Evolutionary conservation across 2,797 vertebrate species (phyloP), one percentile per base, ranked within the genome.

Genomic region (Sebastiscus albofasciatus): DNA sequence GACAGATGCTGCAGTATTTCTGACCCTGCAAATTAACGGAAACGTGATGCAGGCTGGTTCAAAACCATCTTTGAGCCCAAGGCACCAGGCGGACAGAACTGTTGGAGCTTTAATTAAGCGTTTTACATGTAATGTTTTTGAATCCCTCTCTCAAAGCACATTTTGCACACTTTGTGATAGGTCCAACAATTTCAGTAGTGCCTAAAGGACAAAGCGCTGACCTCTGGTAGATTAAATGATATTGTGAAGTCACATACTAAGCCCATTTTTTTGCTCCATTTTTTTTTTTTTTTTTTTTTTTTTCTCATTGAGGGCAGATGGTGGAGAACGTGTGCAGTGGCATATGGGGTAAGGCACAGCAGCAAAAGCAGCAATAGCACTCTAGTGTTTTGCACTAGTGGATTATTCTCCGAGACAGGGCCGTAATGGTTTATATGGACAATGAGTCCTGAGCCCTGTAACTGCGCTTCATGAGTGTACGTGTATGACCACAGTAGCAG

Each of bases 21-120:
- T 96, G 96, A 95, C 90, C 85, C 82, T 92, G 82, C 86, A 95
- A 96, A 95, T 86, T 86, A 94, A 94, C 87, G 91, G 90, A 94
- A 95, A 90, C 93, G 54, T 90, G 79, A 93, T 88, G 88, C 79
- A 65, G 27, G 36, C 67, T 42, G 62, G 67, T 75, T 83, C 42
- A 65, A 84, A 92, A 87, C 72, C 87, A 85, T 79, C 6, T 60
- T n/a, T 81, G 72, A 27, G 49, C 42, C 60, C 42, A 67, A 26
- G 9, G 31, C 33, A 65, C 59, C 4, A 3, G 20, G 20, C 60
- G 13, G 31, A 79, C 46, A 70, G 55, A 31, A 79, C n/a, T 60
- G 36, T 29, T 66, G 42, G 69, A 52, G 69, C 24, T 62, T 64
- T 71, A 1, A 70, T 65, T 66, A 55, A 24, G 8, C 7, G 0